These are phyloP conservation scores for Aporrectodea caliginosa DNA, from an alignment of 1,140 invertebrate genomes.

Conservation along the genomic window DNA sequence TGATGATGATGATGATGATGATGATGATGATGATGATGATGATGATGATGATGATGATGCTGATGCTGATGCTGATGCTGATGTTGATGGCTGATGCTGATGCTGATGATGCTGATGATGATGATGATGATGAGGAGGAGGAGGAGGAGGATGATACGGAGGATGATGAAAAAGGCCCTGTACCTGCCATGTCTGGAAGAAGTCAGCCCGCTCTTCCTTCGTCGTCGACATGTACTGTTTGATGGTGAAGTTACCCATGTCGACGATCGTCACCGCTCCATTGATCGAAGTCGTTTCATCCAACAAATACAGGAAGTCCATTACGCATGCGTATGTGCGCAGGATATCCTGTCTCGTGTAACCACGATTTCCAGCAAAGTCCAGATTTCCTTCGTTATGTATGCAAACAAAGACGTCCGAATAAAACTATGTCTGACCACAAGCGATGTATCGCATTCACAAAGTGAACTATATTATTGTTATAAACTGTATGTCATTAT, in stretches of 20 bases:
- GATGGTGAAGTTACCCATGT: not conserved
- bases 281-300: not conserved
- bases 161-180: no score
- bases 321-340: not conserved
- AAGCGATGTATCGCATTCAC: no score
- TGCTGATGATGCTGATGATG: no score
- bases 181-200: not conserved
- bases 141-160: no score
- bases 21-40: constrained; percentile 33
- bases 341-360: not conserved
- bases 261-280: not conserved
- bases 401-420: no score
- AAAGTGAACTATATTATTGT: no score
- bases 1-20: constrained; percentile 29
- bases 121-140: no score
- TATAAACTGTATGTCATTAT: no score
- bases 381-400: not conserved
- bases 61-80: no score
- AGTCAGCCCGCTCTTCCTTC: not conserved
- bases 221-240: not conserved
- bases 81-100: no score
- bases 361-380: not conserved
- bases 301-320: not conserved
- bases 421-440: no score
- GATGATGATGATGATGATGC: no score